Evolutionary conservation across 2,888 invertebrate genomes (phyloP), one percentile per base, ranked within the genome.

Genomic region (Neoaliturus tenellus): DNA sequence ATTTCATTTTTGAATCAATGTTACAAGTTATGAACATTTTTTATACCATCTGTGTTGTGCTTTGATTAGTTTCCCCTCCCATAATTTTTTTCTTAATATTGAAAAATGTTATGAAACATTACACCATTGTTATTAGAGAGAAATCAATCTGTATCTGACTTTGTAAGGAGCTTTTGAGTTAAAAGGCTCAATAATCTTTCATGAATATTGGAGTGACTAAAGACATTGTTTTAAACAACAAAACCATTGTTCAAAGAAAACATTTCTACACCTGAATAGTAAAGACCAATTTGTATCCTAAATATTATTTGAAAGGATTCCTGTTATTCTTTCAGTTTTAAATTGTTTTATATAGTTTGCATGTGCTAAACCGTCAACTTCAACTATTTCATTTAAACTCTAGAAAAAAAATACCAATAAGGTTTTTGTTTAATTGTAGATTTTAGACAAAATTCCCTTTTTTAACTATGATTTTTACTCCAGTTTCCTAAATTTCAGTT

Each of bases 401-500:
- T 44, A 44, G 17, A 44, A 44, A 44, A 3, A 44, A 6, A 39
- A 39, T 8, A 5, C 5, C 39, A 8, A 39, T 12, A 39, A 39
- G 39, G 12, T 12, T 12, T 39, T 8, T 39, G 5, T 39, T 39
- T 39, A 39, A 39, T 12, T 12, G 10, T 35, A n/a, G n/a, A 35
- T 35, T 35, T 10, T 35, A 4, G 10, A 6, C 35, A 35, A 35
- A n/a, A 48, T 48, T 14, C 3, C n/a, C 14, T 10, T 48, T 23
- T 2, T 23, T 12, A 23, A 20, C 51, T 51, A 23, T 23, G 14
- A 6, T 51, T 3, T 62, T 62, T 62, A 12, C 28, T 62, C 12
- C 62, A 28, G 31, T 8, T 62, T 62, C n/a, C 14, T 28, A 28
- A 62, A 62, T 62, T 62, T 62, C 62, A 71, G 35, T 71, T 71